Evolutionary conservation across 2,888 invertebrate species (phyloP).

Genomic region (Helicoverpa assulta): DNA sequence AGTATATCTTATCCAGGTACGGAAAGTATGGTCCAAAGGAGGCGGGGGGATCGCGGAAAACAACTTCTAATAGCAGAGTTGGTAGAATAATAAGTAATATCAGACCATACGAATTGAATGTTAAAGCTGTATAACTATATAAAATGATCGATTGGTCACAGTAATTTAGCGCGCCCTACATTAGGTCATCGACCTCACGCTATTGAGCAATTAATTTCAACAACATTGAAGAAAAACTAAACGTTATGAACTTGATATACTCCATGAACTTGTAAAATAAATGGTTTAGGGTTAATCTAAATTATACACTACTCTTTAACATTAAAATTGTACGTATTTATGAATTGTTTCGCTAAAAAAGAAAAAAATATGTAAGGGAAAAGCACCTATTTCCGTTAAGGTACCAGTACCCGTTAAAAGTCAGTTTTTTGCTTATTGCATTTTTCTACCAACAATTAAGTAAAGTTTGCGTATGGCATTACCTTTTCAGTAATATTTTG

Average conservation of each 20-base stretch:
- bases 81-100: background rate
- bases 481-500: no score
- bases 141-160: constrained; percentile 24
- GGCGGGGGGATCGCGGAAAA: no score
- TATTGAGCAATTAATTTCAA: constrained; percentile 24
- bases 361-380: background rate
- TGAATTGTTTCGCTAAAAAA: constrained; percentile 5
- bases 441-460: no score
- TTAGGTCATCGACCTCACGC: constrained; percentile 31
- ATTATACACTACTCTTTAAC: no score
- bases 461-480: no score
- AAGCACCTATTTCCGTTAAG: no score
- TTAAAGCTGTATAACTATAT: constrained; percentile 8
- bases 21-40: no score
- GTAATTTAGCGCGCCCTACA: constrained; percentile 25
- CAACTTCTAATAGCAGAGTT: background rate
- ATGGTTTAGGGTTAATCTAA: background rate
- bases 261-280: constrained; percentile 3
- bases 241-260: background rate
- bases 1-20: no score
- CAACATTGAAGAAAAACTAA: constrained; percentile 10
- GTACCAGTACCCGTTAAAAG: no score
- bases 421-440: no score
- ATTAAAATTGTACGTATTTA: background rate
- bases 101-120: constrained; percentile 9